phyloP scores from a whole-genome alignment of 2,797 vertebrate genomes.

The Sylvia borin region DNA sequence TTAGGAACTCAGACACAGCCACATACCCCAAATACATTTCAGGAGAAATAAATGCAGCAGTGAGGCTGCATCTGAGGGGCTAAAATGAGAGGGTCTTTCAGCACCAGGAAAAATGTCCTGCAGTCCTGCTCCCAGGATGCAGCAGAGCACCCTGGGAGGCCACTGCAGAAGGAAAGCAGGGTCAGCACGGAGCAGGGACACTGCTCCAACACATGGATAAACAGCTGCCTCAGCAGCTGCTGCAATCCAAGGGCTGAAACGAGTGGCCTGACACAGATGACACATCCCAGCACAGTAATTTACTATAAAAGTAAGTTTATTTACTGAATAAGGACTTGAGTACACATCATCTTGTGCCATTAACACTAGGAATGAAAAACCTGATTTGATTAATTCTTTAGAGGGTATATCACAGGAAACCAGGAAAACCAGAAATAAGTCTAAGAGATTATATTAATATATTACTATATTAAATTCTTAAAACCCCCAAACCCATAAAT shows the following conservation, averaged over 20 bases:
- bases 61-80: not conserved
- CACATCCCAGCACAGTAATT: not conserved
- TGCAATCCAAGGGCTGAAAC: not conserved
- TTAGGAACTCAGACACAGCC: not conserved
- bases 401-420: not conserved
- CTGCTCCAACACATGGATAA: not conserved
- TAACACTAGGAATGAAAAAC: not conserved
- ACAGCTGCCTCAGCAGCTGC: not conserved
- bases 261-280: not conserved
- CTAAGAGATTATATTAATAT: not conserved
- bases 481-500: not conserved
- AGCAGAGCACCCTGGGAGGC: not conserved
- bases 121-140: not conserved
- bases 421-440: not conserved
- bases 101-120: not conserved
- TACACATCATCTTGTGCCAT: not conserved
- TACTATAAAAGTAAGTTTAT: constrained; percentile 39
- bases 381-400: not conserved
- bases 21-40: not conserved
- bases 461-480: not conserved
- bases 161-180: not conserved
- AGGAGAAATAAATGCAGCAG: not conserved
- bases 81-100: not conserved
- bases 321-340: not conserved
- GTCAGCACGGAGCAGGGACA: not conserved